Evolutionary conservation across 2,888 invertebrate species (phyloP).

Genomic region (Tipula unca): DNA sequence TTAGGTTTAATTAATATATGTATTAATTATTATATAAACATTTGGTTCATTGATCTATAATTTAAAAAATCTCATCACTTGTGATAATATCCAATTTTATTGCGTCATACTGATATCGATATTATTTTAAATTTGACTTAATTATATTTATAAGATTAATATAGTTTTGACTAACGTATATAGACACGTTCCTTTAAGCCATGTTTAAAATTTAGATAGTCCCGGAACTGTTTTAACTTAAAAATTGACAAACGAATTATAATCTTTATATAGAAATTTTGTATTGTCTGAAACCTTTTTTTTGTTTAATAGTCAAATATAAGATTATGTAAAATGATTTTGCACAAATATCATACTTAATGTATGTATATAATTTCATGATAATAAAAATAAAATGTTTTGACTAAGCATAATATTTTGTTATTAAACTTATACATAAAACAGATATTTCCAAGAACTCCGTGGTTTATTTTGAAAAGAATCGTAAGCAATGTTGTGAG

Average conservation of each 20-base stretch:
- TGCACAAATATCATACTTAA: background rate
- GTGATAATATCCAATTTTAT: no score
- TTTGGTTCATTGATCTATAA: no score
- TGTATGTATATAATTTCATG: background rate
- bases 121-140: no score
- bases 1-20: no score
- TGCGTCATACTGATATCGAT: no score
- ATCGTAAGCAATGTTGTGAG: background rate
- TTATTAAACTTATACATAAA: background rate
- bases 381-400: background rate
- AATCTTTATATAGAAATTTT: background rate
- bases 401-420: background rate
- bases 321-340: background rate
- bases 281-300: background rate
- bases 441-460: background rate
- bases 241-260: background rate
- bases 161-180: no score
- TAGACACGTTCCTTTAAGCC: no score
- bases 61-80: no score
- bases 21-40: no score
- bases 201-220: background rate
- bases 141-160: no score
- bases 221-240: background rate
- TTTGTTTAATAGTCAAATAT: background rate
- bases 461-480: background rate